phyloP scores from a whole-genome alignment of 2,888 invertebrate species.

The Iselma pallidipennis region DNA sequence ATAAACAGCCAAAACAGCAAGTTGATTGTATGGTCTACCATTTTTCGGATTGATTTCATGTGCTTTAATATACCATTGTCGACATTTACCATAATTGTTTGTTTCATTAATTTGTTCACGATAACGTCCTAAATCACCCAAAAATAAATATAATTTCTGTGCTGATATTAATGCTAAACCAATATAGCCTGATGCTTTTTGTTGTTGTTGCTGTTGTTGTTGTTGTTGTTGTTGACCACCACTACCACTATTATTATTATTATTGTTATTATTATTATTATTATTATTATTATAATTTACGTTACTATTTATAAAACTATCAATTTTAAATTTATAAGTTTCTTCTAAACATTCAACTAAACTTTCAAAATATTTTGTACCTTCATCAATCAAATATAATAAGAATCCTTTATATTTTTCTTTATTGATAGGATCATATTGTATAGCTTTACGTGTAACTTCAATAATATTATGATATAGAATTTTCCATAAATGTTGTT shows the following conservation, averaged over 20 bases:
- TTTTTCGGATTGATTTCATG: conserved; percentile 93
- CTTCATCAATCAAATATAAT: conserved; percentile 76
- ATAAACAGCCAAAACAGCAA: conserved; percentile 86
- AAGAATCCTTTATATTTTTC: conserved; percentile 68
- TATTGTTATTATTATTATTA: background rate
- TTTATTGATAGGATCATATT: conserved; percentile 65
- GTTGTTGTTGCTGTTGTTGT: no score
- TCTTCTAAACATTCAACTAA: conserved; percentile 74
- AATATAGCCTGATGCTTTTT: conserved; percentile 68
- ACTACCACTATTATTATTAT: conserved; percentile 34
- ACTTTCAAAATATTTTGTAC: conserved; percentile 75
- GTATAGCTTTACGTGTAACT: conserved; percentile 71
- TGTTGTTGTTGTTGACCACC: background rate
- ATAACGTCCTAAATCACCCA: conserved; percentile 93
- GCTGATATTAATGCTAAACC: conserved; percentile 80
- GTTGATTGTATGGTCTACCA: conserved; percentile 92
- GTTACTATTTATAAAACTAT: conserved; percentile 64
- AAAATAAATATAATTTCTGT: conserved; percentile 84
- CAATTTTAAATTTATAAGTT: conserved; percentile 74
- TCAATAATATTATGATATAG: conserved; percentile 88
- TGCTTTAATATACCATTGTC: conserved; percentile 91
- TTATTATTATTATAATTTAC: conserved; percentile 45
- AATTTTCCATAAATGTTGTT: conserved; percentile 90
- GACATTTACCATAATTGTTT: conserved; percentile 77
- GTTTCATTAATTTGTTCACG: conserved; percentile 82